Evolutionary conservation across 2,888 invertebrate species (phyloP).

Genomic region (Agrypnus murinus): DNA sequence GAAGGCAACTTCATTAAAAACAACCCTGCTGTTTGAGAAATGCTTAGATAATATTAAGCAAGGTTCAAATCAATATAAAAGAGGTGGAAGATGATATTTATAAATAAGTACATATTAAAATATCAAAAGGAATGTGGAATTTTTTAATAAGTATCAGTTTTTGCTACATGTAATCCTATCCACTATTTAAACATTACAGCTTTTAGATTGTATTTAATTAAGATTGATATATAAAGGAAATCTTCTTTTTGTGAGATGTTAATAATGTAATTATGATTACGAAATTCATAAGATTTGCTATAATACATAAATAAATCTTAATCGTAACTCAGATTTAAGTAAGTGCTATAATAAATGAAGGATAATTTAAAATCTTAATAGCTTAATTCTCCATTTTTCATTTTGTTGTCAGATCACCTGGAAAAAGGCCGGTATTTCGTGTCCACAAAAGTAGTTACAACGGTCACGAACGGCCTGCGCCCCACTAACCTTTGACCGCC

Average conservation of each 20-base stretch:
- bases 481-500: slow-evolving; percentile 54
- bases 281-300: too few relatives aligned
- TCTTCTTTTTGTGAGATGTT: too few relatives aligned
- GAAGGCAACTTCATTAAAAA: slow-evolving; percentile 26
- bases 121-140: neutral
- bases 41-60: slow-evolving; percentile 2
- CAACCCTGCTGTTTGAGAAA: slow-evolving; percentile 21
- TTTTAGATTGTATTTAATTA: too few relatives aligned
- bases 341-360: too few relatives aligned
- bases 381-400: slow-evolving; percentile 25
- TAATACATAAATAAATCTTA: too few relatives aligned
- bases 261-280: too few relatives aligned
- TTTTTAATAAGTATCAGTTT: neutral
- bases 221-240: too few relatives aligned
- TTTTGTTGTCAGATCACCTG: slow-evolving; percentile 28
- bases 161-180: neutral
- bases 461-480: slow-evolving; percentile 53
- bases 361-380: too few relatives aligned
- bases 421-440: slow-evolving; percentile 49
- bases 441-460: slow-evolving; percentile 49
- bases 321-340: too few relatives aligned
- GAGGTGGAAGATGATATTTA: neutral
- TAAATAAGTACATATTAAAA: slow-evolving; percentile 4
- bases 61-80: neutral
- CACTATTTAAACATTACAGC: too few relatives aligned